Percentiles rank a stretch among this genome's conserved stretches.
Evolutionary conservation across 2,797 vertebrate species (phyloP).

Genomic region (Coluber constrictor): DNA sequence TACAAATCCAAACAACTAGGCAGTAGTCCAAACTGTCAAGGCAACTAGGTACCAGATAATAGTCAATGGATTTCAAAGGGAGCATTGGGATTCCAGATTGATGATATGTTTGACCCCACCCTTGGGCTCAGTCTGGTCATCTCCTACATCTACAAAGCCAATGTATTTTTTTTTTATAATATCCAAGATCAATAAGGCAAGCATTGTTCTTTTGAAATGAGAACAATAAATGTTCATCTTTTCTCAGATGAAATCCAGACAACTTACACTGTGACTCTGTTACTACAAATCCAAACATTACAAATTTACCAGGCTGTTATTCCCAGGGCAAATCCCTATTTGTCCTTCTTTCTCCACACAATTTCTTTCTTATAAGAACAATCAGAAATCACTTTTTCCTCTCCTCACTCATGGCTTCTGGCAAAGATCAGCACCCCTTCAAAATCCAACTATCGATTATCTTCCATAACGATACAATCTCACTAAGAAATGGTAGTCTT

Average conservation of each 20-base stretch:
- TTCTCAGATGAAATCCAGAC: background rate
- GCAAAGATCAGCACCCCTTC: conserved; percentile 64
- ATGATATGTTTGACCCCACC: background rate
- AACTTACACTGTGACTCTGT: background rate
- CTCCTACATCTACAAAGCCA: background rate
- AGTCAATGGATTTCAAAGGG: background rate
- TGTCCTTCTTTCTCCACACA: background rate
- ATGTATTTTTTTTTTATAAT: background rate
- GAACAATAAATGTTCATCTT: background rate
- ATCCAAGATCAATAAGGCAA: background rate
- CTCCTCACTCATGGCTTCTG: conserved; percentile 52
- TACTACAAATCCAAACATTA: conserved; percentile 19
- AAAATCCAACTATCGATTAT: conserved; percentile 52
- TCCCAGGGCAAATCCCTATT: background rate
- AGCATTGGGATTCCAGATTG: background rate
- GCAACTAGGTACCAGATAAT: background rate
- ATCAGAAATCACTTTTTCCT: conserved; percentile 2
- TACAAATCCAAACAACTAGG: background rate
- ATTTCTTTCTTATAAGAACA: conserved; percentile 14
- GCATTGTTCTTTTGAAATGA: background rate
- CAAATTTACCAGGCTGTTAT: background rate
- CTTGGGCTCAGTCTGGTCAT: background rate
- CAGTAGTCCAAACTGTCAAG: background rate
- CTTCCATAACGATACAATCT: conserved; percentile 65
- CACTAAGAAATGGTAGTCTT: conserved; percentile 72